These are phyloP conservation scores for Centropus bengalensis DNA, from an alignment of 2,113 vertebrate genomes.

Conservation along the genomic window DNA sequence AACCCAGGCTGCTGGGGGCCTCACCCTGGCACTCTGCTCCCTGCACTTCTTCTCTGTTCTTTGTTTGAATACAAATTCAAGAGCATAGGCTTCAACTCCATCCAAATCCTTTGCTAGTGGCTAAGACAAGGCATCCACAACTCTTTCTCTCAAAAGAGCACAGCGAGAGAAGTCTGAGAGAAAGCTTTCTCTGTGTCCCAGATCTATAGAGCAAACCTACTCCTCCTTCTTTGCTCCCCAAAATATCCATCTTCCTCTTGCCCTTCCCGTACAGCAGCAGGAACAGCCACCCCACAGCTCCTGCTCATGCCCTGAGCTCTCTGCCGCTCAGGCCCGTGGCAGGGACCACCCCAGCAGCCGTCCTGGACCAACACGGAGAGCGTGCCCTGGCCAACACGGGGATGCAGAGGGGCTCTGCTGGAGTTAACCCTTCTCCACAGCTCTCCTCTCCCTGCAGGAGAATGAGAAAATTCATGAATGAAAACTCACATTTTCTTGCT, in stretches of 20 bases:
- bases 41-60: not conserved
- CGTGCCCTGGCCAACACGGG: fast-evolving
- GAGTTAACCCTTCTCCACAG: not conserved
- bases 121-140: not conserved
- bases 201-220: not conserved
- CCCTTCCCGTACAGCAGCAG: not conserved
- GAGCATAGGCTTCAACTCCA: not conserved
- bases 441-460: not conserved
- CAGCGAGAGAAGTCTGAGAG: not conserved
- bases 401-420: not conserved
- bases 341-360: not conserved
- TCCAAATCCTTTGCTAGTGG: not conserved
- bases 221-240: not conserved
- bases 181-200: not conserved
- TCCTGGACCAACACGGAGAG: not conserved
- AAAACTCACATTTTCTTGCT: not conserved
- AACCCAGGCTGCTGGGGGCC: slow-evolving; percentile 41
- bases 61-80: not conserved
- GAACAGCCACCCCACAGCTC: not conserved
- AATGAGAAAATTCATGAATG: not conserved
- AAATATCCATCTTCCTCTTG: not conserved
- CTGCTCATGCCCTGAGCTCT: not conserved
- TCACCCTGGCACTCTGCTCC: slow-evolving; percentile 15
- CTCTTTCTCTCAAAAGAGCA: not conserved
- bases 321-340: not conserved